Percentiles rank a stretch among this genome's conserved stretches.
phyloP scores from a whole-genome alignment of 2,888 invertebrate genomes.

The Ametastegia equiseti region DNA sequence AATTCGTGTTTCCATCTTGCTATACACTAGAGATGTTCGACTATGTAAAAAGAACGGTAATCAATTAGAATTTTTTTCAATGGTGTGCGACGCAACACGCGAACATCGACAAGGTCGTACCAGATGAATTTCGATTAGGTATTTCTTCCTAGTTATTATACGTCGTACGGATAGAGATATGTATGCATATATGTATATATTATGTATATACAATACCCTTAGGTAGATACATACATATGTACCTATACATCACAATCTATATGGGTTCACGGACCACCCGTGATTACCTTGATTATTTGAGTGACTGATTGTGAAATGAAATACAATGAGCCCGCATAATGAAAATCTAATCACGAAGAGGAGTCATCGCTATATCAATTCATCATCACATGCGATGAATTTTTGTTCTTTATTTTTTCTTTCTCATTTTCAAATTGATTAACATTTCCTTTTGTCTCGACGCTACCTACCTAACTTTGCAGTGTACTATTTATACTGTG shows the following conservation, averaged over 20 bases:
- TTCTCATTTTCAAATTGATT: not conserved
- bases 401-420: not conserved
- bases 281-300: slow-evolving; percentile 23
- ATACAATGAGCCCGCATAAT: not conserved
- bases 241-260: not conserved
- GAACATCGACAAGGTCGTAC: not conserved
- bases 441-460: not conserved
- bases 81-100: not conserved
- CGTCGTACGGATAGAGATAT: too few species aligned
- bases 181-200: too few species aligned
- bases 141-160: too few species aligned
- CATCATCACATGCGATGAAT: not conserved
- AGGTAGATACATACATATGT: not conserved
- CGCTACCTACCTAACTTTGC: not conserved
- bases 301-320: slow-evolving; percentile 11
- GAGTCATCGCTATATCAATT: too few species aligned
- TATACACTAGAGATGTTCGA: too few species aligned
- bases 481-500: too few species aligned
- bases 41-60: not conserved
- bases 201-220: too few species aligned
- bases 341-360: too few species aligned
- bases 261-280: slow-evolving; percentile 31
- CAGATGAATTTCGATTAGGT: slow-evolving; percentile 9
- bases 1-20: not conserved
- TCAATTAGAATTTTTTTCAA: not conserved